Percentiles rank a stretch among this genome's conserved stretches.
Evolutionary conservation across 2,888 invertebrate genomes (phyloP).

Genomic region (Gerris lacustris): DNA sequence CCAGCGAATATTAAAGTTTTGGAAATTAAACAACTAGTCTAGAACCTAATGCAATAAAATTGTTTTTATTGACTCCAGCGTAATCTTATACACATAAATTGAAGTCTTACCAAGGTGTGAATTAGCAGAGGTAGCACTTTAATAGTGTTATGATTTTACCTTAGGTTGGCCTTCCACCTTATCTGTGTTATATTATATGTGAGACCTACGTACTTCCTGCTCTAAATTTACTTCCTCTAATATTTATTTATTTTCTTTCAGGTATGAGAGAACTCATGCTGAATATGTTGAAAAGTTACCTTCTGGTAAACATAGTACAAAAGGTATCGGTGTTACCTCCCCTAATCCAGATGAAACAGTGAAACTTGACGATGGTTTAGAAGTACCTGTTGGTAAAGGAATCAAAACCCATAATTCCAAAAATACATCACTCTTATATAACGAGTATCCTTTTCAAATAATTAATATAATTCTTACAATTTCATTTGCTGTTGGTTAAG

Average conservation of each 20-base stretch:
- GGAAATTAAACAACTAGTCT: no score
- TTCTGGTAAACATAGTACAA: conserved; percentile 71
- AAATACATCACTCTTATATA: conserved; percentile 58
- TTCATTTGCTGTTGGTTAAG: background rate
- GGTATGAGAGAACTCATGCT: conserved; percentile 60
- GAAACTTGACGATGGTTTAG: conserved; percentile 52
- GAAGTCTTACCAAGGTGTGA: no score
- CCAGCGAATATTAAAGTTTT: no score
- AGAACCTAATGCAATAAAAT: no score
- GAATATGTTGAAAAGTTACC: conserved; percentile 68
- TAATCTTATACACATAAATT: no score
- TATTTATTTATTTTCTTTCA: conserved; percentile 34
- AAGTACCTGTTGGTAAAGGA: conserved; percentile 65
- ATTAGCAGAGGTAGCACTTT: no score
- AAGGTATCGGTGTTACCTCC: conserved; percentile 72
- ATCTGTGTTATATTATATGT: no score
- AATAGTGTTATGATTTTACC: no score
- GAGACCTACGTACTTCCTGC: no score
- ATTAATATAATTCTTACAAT: background rate
- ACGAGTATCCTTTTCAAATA: conserved; percentile 67
- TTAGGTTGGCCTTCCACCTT: no score
- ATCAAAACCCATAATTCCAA: conserved; percentile 32
- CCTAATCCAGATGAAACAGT: conserved; percentile 59
- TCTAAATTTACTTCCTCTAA: no score
- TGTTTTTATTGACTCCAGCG: no score